Percentiles rank a stretch among this genome's conserved stretches.
These are phyloP conservation scores for Halichoeres trimaculatus DNA, from an alignment of 2,113 vertebrate species.

Conservation along the genomic window DNA sequence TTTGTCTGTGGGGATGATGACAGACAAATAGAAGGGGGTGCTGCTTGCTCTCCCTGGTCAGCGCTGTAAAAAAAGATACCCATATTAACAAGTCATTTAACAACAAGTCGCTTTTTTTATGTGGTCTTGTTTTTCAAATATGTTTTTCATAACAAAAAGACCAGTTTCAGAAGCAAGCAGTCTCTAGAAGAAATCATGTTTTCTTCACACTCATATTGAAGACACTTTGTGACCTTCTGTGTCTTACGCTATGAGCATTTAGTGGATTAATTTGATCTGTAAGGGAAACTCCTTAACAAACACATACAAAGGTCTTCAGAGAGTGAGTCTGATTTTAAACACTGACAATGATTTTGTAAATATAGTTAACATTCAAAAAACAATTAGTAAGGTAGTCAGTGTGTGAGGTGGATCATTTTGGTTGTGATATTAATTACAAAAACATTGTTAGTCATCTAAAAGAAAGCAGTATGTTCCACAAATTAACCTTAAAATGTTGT, in stretches of 20 bases:
- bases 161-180: neutral
- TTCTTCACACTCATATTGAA: neutral
- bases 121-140: neutral
- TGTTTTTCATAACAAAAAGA: neutral
- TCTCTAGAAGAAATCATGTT: neutral
- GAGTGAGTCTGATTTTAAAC: too few relatives aligned
- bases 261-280: too few relatives aligned
- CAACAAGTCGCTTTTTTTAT: neutral
- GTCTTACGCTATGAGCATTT: neutral
- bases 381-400: too few relatives aligned
- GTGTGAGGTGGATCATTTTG: too few relatives aligned
- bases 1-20: constrained; percentile 69
- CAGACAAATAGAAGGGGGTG: constrained; percentile 69
- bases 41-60: constrained; percentile 56
- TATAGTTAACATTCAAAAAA: too few relatives aligned
- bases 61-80: constrained; percentile 53
- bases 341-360: too few relatives aligned
- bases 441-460: neutral
- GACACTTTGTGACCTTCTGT: neutral
- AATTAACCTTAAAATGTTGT: too few relatives aligned
- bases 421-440: neutral
- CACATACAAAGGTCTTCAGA: too few relatives aligned
- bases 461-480: neutral
- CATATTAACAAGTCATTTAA: constrained; percentile 17
- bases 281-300: too few relatives aligned